These are phyloP conservation scores for Cherax quadricarinatus DNA, from an alignment of 1,140 invertebrate species.

Conservation along the genomic window DNA sequence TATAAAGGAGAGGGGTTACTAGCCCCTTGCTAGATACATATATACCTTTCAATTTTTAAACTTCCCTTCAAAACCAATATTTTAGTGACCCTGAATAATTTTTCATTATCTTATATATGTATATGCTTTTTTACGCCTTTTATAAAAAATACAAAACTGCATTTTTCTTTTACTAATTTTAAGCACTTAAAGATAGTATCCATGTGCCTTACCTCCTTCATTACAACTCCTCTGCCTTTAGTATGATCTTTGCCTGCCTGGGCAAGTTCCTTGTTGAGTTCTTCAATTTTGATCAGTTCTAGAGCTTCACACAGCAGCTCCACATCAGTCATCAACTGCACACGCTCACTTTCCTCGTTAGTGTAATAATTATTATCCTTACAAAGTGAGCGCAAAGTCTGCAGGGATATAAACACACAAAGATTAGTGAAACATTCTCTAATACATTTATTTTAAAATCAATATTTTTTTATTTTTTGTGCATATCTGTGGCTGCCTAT, in stretches of 20 bases:
- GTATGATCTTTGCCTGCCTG: constrained; percentile 75
- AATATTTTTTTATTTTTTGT: neutral
- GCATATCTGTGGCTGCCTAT: no score
- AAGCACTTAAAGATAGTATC: no score
- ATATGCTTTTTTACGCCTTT: neutral
- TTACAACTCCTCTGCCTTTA: constrained; percentile 79
- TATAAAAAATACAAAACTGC: neutral
- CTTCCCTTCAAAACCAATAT: no score
- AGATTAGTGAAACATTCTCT: no score
- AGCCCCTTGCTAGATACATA: no score
- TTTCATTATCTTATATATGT: neutral
- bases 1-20: no score
- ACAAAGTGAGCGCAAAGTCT: constrained; percentile 86
- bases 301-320: constrained; percentile 93
- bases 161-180: neutral
- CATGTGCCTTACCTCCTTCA: constrained; percentile 58
- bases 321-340: constrained; percentile 91
- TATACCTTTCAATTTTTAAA: no score
- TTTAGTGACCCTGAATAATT: no score
- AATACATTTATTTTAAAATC: neutral
- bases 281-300: constrained; percentile 81
- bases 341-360: constrained; percentile 83
- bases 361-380: constrained; percentile 94
- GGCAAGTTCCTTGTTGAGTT: constrained; percentile 84
- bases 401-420: neutral